These are phyloP conservation scores for Cirrhinus mrigala DNA, from an alignment of 2,797 vertebrate species.

Conservation along the genomic window DNA sequence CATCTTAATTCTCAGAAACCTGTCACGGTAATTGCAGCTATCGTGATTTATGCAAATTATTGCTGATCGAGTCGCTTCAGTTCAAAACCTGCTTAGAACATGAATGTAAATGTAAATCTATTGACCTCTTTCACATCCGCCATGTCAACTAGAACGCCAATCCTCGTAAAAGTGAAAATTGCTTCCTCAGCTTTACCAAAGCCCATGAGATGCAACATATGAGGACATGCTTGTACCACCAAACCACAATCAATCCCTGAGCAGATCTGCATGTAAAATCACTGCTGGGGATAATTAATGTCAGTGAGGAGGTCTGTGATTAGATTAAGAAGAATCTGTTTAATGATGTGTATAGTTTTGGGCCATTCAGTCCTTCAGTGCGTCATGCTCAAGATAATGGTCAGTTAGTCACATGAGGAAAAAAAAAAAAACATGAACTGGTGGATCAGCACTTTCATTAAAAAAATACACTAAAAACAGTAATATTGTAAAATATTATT, in stretches of 20 bases:
- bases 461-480: background rate
- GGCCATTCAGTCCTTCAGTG: conserved; percentile 36
- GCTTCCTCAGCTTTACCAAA: conserved; percentile 17
- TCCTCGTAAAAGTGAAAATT: conserved; percentile 32
- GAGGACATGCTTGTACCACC: background rate
- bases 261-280: conserved; percentile 18
- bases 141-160: background rate
- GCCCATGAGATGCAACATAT: background rate
- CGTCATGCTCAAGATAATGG: conserved; percentile 45
- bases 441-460: background rate
- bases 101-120: conserved; percentile 28
- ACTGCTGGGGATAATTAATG: conserved; percentile 36
- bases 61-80: conserved; percentile 1
- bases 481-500: background rate
- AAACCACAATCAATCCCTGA: background rate
- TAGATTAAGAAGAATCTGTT: conserved; percentile 41
- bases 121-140: background rate
- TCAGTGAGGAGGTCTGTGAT: conserved; percentile 35
- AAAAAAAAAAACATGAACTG: background rate
- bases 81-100: conserved; percentile 38
- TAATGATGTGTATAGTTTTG: conserved; percentile 53
- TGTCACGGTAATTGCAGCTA: background rate
- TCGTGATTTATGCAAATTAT: conserved; percentile 8
- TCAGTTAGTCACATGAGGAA: conserved; percentile 32
- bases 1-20: background rate